A percentile compares a stretch with the other conserved stretches of the same genome.
Evolutionary conservation across 2,113 vertebrate genomes (phyloP).

Genomic region (cat (Felis catus)): DNA sequence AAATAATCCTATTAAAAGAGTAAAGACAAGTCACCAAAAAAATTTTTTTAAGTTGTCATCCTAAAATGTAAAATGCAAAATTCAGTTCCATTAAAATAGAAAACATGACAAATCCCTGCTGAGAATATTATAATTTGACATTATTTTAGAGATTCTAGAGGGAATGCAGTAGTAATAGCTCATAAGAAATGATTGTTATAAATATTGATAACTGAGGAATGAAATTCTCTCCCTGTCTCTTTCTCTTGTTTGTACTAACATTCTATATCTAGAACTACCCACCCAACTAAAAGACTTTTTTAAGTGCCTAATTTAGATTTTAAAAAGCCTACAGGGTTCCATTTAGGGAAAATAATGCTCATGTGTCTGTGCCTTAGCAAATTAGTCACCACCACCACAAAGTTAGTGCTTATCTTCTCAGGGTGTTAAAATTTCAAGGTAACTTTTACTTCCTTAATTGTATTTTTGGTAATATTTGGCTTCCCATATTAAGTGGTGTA

Average conservation of each 20-base stretch:
- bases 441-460: background rate
- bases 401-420: background rate
- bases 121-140: background rate
- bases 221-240: background rate
- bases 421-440: background rate
- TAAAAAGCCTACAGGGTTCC: background rate
- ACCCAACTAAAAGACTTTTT: background rate
- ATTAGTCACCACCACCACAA: background rate
- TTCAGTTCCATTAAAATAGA: background rate
- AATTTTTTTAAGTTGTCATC: background rate
- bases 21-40: background rate
- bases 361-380: background rate
- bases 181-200: background rate
- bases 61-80: conserved; percentile 25
- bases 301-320: background rate
- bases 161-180: background rate
- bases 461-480: background rate
- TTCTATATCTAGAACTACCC: background rate
- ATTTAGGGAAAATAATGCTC: background rate
- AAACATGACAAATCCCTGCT: background rate
- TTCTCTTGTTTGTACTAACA: background rate
- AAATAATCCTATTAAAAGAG: background rate
- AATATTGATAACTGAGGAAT: conserved; percentile 11
- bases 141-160: conserved; percentile 4
- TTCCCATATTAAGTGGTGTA: background rate